Evolutionary conservation across 2,113 vertebrate species (phyloP).

Genomic region (Rhynchopsitta pachyrhyncha): DNA sequence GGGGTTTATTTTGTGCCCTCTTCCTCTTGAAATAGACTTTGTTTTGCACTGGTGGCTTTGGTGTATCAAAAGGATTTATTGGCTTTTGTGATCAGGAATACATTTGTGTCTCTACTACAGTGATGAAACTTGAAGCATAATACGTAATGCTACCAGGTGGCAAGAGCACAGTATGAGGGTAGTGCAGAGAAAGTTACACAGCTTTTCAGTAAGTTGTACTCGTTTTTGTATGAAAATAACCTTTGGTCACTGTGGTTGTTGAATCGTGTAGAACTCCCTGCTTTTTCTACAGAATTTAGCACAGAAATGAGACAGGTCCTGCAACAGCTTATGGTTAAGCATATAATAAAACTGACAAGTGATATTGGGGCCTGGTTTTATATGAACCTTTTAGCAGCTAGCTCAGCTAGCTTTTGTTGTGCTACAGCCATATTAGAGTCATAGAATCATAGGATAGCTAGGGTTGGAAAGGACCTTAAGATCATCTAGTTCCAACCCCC

Average conservation of each 20-base stretch:
- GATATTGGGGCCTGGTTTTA: fast-evolving
- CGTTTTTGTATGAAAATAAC: not conserved
- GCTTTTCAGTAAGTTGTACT: too few species aligned
- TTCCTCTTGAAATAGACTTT: not conserved
- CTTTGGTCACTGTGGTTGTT: not conserved
- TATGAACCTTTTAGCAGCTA: not conserved
- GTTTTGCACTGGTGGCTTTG: fast-evolving
- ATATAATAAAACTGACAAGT: not conserved
- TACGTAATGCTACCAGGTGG: not conserved
- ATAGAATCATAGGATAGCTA: too few species aligned
- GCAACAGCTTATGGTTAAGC: not conserved
- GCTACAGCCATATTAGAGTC: too few species aligned
- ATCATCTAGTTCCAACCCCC: too few species aligned
- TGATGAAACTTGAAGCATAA: not conserved
- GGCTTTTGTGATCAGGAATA: not conserved
- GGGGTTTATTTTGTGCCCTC: not conserved
- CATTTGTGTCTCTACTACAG: not conserved
- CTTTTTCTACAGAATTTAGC: not conserved
- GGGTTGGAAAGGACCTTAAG: too few species aligned
- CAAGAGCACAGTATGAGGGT: not conserved
- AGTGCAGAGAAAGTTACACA: too few species aligned
- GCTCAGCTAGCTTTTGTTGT: not conserved
- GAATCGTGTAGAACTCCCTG: not conserved
- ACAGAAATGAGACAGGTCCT: not conserved
- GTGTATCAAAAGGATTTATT: not conserved